These are phyloP conservation scores for Enteromius trimaculatus DNA, from an alignment of 2,797 vertebrate genomes.

Conservation along the genomic window DNA sequence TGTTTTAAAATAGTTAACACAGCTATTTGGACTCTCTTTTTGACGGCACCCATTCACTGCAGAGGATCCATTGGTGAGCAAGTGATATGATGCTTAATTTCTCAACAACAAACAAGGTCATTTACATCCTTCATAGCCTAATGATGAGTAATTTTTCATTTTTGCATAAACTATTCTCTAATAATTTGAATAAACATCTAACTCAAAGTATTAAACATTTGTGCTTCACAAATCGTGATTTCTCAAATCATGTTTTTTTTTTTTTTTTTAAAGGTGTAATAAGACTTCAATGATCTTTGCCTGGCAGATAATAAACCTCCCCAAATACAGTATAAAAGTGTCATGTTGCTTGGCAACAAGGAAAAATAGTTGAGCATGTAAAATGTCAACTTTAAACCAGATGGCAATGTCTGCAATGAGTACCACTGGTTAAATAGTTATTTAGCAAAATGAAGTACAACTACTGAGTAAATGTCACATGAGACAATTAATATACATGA, in stretches of 20 bases:
- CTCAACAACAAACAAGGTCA: neutral
- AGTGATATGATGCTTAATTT: neutral
- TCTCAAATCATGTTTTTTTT: neutral
- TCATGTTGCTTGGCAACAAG: neutral
- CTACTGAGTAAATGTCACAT: neutral
- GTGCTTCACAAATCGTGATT: neutral
- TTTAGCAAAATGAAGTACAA: neutral
- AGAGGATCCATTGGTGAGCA: neutral
- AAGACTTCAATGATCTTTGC: neutral
- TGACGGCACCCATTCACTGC: neutral
- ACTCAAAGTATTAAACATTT: neutral
- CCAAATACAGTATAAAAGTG: neutral
- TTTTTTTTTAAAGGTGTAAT: neutral
- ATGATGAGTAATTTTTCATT: neutral
- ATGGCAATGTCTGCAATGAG: neutral
- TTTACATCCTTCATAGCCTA: neutral
- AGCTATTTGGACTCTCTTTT: neutral
- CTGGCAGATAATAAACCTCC: neutral
- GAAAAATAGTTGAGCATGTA: neutral
- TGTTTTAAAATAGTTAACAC: neutral
- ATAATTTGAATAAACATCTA: neutral
- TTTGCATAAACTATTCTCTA: neutral
- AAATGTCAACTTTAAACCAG: neutral
- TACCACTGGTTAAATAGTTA: neutral
- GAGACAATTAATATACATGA: conserved; percentile 1